Percentiles rank a stretch among this genome's conserved stretches.
These are phyloP conservation scores for Ondatra zibethicus DNA, from an alignment of 2,113 vertebrate species.

Conservation along the genomic window DNA sequence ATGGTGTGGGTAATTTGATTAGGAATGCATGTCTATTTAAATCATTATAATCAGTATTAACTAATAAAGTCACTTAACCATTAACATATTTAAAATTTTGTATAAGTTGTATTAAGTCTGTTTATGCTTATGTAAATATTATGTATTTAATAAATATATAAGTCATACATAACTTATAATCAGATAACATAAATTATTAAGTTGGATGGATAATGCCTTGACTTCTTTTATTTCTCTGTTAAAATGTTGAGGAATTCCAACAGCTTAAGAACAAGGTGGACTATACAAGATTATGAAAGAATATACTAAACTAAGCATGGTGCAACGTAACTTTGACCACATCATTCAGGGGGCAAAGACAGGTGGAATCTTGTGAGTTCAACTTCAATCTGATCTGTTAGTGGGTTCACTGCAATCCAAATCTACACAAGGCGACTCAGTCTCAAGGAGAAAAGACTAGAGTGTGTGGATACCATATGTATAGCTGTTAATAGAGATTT, in stretches of 20 bases:
- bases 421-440: background rate
- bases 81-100: background rate
- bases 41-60: background rate
- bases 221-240: background rate
- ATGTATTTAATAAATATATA: background rate
- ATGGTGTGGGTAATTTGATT: background rate
- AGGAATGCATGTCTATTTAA: background rate
- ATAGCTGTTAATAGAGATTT: background rate
- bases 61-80: background rate
- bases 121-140: background rate
- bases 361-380: background rate
- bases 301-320: accelerated
- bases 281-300: background rate
- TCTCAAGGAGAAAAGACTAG: background rate
- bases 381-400: background rate
- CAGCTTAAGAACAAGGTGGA: background rate
- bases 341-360: background rate
- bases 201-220: background rate
- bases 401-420: background rate
- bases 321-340: too few species aligned
- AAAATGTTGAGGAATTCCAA: background rate
- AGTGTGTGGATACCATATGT: background rate
- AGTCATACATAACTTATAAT: background rate
- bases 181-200: background rate
- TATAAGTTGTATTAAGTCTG: background rate